Conservation (phyloP, 2,797 vertebrate genomes). For the Pygocentrus nattereri region DNA sequence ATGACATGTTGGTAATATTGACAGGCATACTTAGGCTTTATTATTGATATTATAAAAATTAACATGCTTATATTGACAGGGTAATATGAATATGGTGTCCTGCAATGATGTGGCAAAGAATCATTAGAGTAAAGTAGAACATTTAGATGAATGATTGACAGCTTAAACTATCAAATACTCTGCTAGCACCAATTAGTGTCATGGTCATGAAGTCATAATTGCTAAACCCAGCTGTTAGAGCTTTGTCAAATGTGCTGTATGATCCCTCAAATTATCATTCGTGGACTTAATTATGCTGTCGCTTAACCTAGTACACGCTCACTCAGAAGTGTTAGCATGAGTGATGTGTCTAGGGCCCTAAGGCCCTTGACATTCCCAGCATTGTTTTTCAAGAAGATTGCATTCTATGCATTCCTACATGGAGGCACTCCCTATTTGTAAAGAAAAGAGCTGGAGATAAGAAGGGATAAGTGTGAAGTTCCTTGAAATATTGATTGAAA, state of each 20-base stretch:
- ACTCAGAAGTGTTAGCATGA: constrained; percentile 39
- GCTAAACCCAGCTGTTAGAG: constrained; percentile 34
- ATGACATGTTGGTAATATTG: too few species aligned
- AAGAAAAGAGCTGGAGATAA: constrained; percentile 1
- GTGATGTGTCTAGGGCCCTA: constrained; percentile 34
- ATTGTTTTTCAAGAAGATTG: constrained; percentile 33
- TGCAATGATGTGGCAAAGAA: not conserved
- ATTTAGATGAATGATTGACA: constrained; percentile 40
- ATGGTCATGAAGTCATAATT: constrained; percentile 43
- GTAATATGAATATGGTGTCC: not conserved
- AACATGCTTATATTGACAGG: too few species aligned
- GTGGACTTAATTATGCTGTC: constrained; percentile 49
- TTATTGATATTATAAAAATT: too few species aligned
- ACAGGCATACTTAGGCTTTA: too few species aligned
- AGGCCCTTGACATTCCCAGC: constrained; percentile 37
- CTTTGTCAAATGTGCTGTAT: constrained; percentile 7
- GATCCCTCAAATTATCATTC: constrained; percentile 50
- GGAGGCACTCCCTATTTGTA: not conserved
- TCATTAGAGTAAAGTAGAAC: too few species aligned
- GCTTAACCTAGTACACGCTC: constrained; percentile 22
- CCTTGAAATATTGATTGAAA: not conserved
- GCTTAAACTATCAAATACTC: constrained; percentile 29
- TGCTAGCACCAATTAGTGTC: constrained; percentile 47
- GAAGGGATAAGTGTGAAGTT: not conserved
- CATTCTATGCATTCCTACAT: constrained; percentile 48